Base-by-base conservation (phyloP, 2,113 vertebrate genomes). In the Malurus melanocephalus region DNA sequence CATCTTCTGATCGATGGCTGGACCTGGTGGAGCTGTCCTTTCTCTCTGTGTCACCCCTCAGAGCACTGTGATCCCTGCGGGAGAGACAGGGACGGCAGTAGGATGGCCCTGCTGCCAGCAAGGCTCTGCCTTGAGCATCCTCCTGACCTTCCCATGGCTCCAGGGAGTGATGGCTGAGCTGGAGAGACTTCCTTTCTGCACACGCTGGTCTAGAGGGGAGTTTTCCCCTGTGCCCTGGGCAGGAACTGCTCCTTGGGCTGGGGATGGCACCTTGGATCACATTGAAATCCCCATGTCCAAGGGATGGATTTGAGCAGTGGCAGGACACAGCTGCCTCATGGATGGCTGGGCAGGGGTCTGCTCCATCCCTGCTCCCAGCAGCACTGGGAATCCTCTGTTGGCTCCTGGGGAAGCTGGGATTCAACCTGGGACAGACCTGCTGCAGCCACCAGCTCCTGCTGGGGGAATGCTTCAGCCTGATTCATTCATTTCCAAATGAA, bases 171-270 rank as follows among this genome's bases (percentile, higher is more conserved):
- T n/a, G 75, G 35, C 62, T 13, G 42, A 60, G 51, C 16, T 11
- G 6, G 8, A 30, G 48, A 20, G 9, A 28, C 13, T 38, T 55
- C n/a, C 43, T 32, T 73, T 61, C 72, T 80, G 27, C 38, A 30
- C 3, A 1, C 0, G 0, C 45, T 40, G 51, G 15, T 67, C 28
- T 1, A 0, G 21, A 59, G 52, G 51, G 16, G 24, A 38, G 10
- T 49, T 48, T 62, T 62, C 43, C 73, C 51, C 38, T 45, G 49
- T 18, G 12, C 40, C 20, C 0, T 3, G 59, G 10, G 30, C 35
- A 74, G 52, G 30, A 74, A 18, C 52, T 8, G 0, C 13, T 66
- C n/a, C 3, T 1, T 1, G 7, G n/a, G 7, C 1, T 66, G 68
- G 60, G 18, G 21, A 21, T 45, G 46, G 49, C 26, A 4, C 30